Evolutionary conservation across 2,888 invertebrate species (phyloP).

Genomic region (Tuberolachnus salignus): DNA sequence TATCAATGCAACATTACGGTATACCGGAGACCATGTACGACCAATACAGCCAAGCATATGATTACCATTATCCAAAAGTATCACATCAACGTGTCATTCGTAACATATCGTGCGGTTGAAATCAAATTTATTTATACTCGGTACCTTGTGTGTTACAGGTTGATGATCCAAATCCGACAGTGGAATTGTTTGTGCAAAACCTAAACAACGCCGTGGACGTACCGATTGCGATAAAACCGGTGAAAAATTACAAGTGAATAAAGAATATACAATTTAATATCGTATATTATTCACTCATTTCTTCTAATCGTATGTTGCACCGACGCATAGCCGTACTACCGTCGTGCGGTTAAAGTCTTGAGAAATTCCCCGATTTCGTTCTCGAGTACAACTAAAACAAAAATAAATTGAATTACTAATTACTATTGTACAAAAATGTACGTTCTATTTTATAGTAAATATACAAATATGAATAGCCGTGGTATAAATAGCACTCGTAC

Average conservation of each 20-base stretch:
- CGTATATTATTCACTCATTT: no score
- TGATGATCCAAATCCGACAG: conserved; percentile 10
- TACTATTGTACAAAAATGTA: no score
- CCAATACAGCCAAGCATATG: conserved; percentile 78
- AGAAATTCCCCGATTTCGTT: no score
- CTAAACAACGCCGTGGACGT: background rate
- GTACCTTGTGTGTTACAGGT: background rate
- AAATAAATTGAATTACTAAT: no score
- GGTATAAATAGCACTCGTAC: no score
- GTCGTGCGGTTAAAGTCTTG: no score
- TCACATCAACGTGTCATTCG: background rate
- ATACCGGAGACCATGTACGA: conserved; percentile 74
- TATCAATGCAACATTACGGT: conserved; percentile 82
- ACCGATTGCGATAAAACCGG: conserved; percentile 18
- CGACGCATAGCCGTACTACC: no score
- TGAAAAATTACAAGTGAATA: conserved; percentile 22
- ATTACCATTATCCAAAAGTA: conserved; percentile 84
- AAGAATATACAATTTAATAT: no score
- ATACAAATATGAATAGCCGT: no score
- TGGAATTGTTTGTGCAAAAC: conserved; percentile 22
- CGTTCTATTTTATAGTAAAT: no score
- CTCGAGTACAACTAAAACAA: no score
- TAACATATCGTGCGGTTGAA: background rate
- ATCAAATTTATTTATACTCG: background rate
- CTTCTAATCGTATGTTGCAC: no score